phyloP scores from a whole-genome alignment of 2,888 invertebrate genomes.

The Latrodectus elegans region DNA sequence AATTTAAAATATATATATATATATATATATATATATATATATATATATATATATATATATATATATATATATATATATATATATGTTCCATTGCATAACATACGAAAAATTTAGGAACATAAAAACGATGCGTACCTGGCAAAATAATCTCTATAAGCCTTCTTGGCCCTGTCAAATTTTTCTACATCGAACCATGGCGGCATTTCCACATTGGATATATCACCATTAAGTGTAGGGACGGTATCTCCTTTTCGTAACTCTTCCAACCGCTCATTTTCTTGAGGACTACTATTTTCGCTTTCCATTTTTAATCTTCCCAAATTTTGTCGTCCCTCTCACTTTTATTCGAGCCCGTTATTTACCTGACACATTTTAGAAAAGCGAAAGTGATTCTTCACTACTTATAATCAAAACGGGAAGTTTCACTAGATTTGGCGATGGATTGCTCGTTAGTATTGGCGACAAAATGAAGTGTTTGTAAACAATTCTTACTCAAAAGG shows the following conservation, averaged over 20 bases:
- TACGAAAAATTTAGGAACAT: too few relatives aligned
- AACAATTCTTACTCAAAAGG: too few relatives aligned
- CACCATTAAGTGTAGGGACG: conserved; percentile 29
- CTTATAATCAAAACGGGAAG: not conserved
- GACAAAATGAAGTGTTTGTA: too few relatives aligned
- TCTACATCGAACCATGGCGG: conserved; percentile 56
- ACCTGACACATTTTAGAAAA: conserved; percentile 19
- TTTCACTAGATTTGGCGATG: conserved; percentile 18
- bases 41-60: too few relatives aligned
- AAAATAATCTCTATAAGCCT: conserved; percentile 51
- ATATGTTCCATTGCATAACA: too few relatives aligned
- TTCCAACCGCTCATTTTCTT: not conserved
- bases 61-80: too few relatives aligned
- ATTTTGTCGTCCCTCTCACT: conserved; percentile 22
- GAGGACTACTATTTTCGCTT: not conserved
- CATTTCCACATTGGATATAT: conserved; percentile 7
- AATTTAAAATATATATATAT: too few relatives aligned
- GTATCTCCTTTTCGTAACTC: conserved; percentile 29
- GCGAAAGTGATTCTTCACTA: not conserved
- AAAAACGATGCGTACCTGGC: conserved; percentile 33
- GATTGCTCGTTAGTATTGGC: not conserved
- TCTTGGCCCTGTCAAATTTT: conserved; percentile 54
- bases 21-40: too few relatives aligned
- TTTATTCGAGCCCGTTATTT: conserved; percentile 30
- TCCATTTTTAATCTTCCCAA: too few relatives aligned